Evolutionary conservation across 2,113 vertebrate genomes (phyloP), one percentile per base, ranked within the genome.

Genomic region (Motacilla tschutschensis): DNA sequence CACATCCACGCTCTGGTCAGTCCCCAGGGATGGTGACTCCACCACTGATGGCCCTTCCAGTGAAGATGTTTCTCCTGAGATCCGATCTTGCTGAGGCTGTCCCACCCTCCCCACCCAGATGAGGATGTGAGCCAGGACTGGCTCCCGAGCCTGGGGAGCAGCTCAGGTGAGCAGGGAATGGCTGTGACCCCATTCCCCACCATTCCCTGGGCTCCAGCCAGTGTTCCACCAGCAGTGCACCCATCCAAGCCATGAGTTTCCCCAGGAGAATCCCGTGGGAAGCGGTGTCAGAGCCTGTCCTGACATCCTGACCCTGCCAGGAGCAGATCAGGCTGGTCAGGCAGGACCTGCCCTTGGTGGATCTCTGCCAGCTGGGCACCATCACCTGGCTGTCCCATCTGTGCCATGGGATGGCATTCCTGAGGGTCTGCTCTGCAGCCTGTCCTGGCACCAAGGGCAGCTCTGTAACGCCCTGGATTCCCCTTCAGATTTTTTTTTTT

Each of bases 171-270:
- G 10, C 83, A 71, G 15, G 25, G 47, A 48, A 26, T 17, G 74
- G 38, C 10, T 51, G n/a, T 20, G 51, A 10, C 24, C 12, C 18
- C 59, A 4, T 3, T 3, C 75, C 5, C 44, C 66, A 25, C 38
- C 64, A 5, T 1, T 1, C 48, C 63, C 51, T 26, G 71, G 57
- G 28, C 50, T 19, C 41, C 55, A 29, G 55, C 35, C 69, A 25
- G 41, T 0, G 38, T 8, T 55, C 20, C 0, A 8, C 54, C 69
- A 67, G 0, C 62, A 55, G 1, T 25, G 50, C 43, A 11, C 50
- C 36, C 41, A 7, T 8, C 24, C 33, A 6, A 44, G 57, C n/a
- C 38, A 1, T 2, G 9, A 57, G 20, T 19, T 63, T 35, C 44
- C 53, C 71, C 29, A 1, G 71, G 24, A 46, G n/a, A 82, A 64